These are phyloP conservation scores for Sporophila hypoxantha DNA, from an alignment of 2,113 vertebrate species.

Conservation along the genomic window DNA sequence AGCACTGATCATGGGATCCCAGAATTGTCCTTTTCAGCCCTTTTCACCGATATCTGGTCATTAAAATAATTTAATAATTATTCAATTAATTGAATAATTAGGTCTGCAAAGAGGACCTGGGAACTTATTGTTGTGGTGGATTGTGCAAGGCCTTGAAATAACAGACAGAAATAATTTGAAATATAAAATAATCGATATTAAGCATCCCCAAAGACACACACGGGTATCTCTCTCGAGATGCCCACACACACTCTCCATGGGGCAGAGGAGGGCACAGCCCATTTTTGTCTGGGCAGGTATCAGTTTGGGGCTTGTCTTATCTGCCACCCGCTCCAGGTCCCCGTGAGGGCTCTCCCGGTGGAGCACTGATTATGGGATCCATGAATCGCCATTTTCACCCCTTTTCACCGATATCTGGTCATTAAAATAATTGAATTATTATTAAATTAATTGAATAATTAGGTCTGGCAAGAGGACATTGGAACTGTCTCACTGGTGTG, in stretches of 20 bases:
- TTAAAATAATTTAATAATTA: neutral
- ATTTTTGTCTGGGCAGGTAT: constrained; percentile 41
- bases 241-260: constrained; percentile 65
- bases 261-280: constrained; percentile 15
- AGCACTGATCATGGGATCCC: neutral
- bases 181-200: neutral
- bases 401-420: too few relatives aligned
- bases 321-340: constrained; percentile 53
- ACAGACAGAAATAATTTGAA: neutral
- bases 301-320: constrained; percentile 56
- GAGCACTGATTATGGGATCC: constrained; percentile 6
- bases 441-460: too few relatives aligned
- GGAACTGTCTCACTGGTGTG: too few relatives aligned
- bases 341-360: constrained; percentile 35
- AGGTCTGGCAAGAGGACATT: too few relatives aligned
- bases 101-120: rapidly evolving
- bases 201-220: neutral
- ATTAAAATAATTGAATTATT: too few relatives aligned
- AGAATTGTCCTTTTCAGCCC: neutral
- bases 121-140: too few relatives aligned
- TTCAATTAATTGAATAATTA: neutral
- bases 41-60: neutral
- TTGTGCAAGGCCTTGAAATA: neutral
- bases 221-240: neutral
- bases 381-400: constrained; percentile 71